Evolutionary conservation across 2,888 invertebrate species (phyloP).

Genomic region (Pteria penguin): DNA sequence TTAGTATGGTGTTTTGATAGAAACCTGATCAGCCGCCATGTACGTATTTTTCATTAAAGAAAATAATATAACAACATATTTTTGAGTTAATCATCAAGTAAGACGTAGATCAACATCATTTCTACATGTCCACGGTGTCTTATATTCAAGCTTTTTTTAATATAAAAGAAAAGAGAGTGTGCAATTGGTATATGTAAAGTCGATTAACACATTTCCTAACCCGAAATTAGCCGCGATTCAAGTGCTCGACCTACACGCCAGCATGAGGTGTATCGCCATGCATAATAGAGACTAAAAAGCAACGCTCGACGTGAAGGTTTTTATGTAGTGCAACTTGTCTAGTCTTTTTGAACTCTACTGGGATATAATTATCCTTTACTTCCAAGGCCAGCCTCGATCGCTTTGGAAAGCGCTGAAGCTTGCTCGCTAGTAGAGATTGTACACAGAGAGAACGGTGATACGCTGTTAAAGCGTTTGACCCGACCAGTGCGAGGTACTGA

Average conservation of each 20-base stretch:
- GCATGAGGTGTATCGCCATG: not conserved
- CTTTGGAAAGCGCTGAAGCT: not conserved
- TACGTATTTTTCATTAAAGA: no score
- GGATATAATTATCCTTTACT: not conserved
- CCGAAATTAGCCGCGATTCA: no score
- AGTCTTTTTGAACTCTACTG: not conserved
- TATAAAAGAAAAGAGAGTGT: no score
- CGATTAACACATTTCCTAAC: not conserved
- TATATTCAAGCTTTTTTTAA: no score
- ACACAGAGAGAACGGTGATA: not conserved
- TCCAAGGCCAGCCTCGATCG: not conserved
- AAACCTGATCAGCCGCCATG: no score
- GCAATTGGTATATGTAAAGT: not conserved
- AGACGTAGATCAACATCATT: no score
- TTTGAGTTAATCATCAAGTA: no score
- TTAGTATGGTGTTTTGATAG: no score
- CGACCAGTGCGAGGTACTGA: not conserved
- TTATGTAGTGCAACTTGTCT: not conserved
- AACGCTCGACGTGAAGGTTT: not conserved
- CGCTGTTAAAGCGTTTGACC: not conserved
- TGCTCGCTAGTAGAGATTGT: not conserved
- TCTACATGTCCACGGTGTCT: no score
- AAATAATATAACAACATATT: no score
- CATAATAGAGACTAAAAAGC: not conserved
- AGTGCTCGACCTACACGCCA: not conserved